Conservation (phyloP, 2,888 invertebrate genomes). For the Phortica magna region DNA sequence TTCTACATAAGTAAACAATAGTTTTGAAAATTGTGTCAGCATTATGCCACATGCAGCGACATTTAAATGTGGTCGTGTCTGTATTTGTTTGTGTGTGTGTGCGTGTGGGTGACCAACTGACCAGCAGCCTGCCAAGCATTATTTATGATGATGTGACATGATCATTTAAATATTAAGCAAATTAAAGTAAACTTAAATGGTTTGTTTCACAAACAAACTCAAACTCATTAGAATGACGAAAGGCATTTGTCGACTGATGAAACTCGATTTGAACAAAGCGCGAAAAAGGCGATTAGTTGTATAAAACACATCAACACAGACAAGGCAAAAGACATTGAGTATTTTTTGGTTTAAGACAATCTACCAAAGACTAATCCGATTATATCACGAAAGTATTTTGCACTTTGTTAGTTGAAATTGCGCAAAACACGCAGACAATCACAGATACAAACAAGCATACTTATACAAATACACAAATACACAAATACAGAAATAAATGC, state of each 20-base stretch:
- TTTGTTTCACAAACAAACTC: not conserved
- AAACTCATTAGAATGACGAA: not conserved
- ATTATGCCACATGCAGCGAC: constrained; percentile 64
- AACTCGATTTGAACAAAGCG: not conserved
- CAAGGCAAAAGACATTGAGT: constrained; percentile 47
- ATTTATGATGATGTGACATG: not conserved
- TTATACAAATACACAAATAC: not conserved
- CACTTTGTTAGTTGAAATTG: constrained; percentile 33
- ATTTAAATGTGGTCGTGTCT: constrained; percentile 48
- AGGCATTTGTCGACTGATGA: constrained; percentile 11
- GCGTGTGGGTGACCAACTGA: not conserved
- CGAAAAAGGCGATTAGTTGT: not conserved
- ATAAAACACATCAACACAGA: not conserved
- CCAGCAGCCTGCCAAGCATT: not conserved
- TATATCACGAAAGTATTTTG: constrained; percentile 66
- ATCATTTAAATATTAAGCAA: not conserved
- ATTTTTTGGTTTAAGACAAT: constrained; percentile 18
- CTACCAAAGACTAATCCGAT: constrained; percentile 64
- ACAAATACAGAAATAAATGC: too few species aligned
- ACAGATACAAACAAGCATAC: not conserved
- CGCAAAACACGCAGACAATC: not conserved
- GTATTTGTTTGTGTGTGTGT: constrained; percentile 5
- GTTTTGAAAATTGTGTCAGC: constrained; percentile 55
- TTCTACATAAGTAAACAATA: not conserved
- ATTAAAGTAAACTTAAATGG: not conserved